Conservation (phyloP, 2,888 invertebrate genomes). For the Polyommatus iphigenia region DNA sequence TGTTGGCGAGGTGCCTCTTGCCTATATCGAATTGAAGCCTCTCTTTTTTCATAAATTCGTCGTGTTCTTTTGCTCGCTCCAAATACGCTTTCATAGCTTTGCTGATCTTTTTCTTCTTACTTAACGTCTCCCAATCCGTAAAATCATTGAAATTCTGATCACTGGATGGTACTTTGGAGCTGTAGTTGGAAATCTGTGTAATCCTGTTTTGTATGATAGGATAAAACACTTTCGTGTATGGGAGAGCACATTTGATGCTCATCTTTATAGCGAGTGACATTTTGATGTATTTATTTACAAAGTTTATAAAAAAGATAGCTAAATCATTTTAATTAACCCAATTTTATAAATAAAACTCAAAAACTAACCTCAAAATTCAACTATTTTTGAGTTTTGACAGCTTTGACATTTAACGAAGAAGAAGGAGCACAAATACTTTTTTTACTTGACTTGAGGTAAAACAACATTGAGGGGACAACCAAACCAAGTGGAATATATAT, state of each 20-base stretch:
- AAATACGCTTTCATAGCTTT: slow-evolving; percentile 95
- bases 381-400: not conserved
- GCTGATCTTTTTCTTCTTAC: slow-evolving; percentile 83
- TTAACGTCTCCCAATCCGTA: slow-evolving; percentile 70
- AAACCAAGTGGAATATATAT: no score
- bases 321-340: not conserved
- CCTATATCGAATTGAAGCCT: slow-evolving; percentile 92
- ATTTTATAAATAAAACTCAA: not conserved
- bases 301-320: not conserved
- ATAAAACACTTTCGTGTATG: slow-evolving; percentile 48
- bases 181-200: slow-evolving; percentile 51
- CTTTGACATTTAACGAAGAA: not conserved
- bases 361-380: not conserved
- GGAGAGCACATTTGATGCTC: slow-evolving; percentile 53
- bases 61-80: slow-evolving; percentile 89
- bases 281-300: slow-evolving; percentile 37
- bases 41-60: slow-evolving; percentile 90
- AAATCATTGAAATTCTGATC: slow-evolving; percentile 54
- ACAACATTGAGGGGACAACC: no score
- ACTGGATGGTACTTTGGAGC: slow-evolving; percentile 47
- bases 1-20: slow-evolving; percentile 97
- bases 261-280: slow-evolving; percentile 51
- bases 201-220: slow-evolving; percentile 46
- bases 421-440: no score
- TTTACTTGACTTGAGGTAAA: no score